Evolutionary conservation across 2,888 invertebrate genomes (phyloP), one percentile per base, ranked within the genome.

Genomic region (Globia sparganii): DNA sequence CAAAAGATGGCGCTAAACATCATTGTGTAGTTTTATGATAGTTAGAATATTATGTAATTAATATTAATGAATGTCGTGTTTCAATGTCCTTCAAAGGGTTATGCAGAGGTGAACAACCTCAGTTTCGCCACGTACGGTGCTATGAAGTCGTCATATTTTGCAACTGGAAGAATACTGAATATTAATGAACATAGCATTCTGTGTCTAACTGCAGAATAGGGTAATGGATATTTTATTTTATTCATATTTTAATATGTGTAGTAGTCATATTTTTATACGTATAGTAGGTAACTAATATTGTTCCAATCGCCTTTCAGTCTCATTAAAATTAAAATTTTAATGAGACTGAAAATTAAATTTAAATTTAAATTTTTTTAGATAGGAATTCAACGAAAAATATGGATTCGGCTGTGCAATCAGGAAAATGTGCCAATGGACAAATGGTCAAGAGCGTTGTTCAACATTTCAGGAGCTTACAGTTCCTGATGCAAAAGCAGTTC

Each of bases 1-100:
- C 74, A 65, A 70, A 53, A 87, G 81, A 81, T 85, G 86, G 87
- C 89, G 89, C 87, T 82, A 59, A 61, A 77, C 72, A 69, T 28
- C 59, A 67, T 62, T 65, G 43, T 49, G 61, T 69, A 66, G 46
- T 61, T 34, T 49, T 28, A 28, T 31, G 40, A 28, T 78, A 78
- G 31, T 37, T 31, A n/a, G 25, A 49, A 49, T 46, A 77, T 56
- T 70, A 78, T 80, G 37, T 73, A 67, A 79, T 78, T 67, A 46
- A 13, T 66, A 56, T 6, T 49, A 72, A n/a, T 56, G 1, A 58
- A 58, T 72, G 56, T 56, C 18, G 28, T 40, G 56, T 74, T 74
- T 62, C 11, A 67, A 58, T 79, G 34, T 64, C 64, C 43, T 79
- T 56, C 46, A 68, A 79, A 80, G 56, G 79, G 65, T 79, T 72